Base-by-base conservation (phyloP, 2,888 invertebrate species). In the Hymenopus coronatus region DNA sequence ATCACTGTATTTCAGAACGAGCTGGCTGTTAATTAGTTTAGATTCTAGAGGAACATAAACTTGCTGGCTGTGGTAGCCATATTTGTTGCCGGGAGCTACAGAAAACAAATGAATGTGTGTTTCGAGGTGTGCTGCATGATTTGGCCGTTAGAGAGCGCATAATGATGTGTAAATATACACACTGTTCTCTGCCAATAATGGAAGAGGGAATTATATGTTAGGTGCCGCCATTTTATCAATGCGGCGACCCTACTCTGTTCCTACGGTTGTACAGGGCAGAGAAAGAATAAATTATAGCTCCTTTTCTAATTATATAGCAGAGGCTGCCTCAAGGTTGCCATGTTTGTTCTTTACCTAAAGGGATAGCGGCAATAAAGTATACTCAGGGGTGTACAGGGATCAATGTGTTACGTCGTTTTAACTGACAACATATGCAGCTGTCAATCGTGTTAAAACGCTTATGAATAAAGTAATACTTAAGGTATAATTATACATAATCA, bases 161-260 rank as follows among this genome's bases (percentile, higher is more conserved):
- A 88, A 88, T 88, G 88, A 85, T 88, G 88, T 88, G 88, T 88
- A 88, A 88, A 88, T 70, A 88, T 82, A 88, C 88, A 88, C 88
- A 85, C 88, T 82, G 85, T 82, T 83, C 46, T 82, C 85, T 81
- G 81, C 82, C 85, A 88, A 88, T 88, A 83, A 88, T 88, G 83
- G 85, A 84, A 40, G 85, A 25, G 81, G 25, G 87, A 89, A 89
- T 89, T 89, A 89, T 87, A 89, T 40, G 89, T 46, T 89, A 84
- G 20, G 40, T 87, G 89, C 89, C 89, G 89, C 87, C 89, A 89
- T 89, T 89, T 89, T 89, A 89, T 89, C 89, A 89, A 84, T 87
- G 84, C 82, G 82, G 54, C 27, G 85, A n/a, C 54, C 84, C 33
- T 40, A 20, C 40, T 70, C 54, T n/a, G 20, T 30, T 27, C 86